Evolutionary conservation across 2,113 vertebrate species (phyloP), one percentile per base, ranked within the genome.

Genomic region (Hypomesus transpacificus): DNA sequence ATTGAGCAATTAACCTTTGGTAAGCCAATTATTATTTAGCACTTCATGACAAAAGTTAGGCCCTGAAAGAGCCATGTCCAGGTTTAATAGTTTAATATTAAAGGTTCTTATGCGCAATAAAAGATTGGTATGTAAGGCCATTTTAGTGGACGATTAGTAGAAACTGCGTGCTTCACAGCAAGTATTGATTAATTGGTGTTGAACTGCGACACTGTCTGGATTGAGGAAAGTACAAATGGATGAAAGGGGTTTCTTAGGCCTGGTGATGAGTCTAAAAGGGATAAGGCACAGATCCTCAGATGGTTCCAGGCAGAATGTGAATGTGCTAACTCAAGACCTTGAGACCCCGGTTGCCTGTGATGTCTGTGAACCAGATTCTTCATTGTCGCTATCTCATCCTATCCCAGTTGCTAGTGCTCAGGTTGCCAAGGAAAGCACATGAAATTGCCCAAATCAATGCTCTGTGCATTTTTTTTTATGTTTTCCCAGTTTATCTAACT

Each of bases 1-100:
- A 86, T 86, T 83, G 82, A 87, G 87, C 89, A 88, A 89, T 92
- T 91, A 91, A 92, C 91, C 91, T 92, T 90, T 91, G 89, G 82
- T 91, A 90, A 92, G 88, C 82, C 88, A 91, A 91, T 91, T 90
- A 89, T 86, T 88, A 88, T 90, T 90, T 87, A 89, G 87, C 85
- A 77, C 68, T 75, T 82, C 84, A 90, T 80, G 86, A 87, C 87
- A 89, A 87, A 88, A 86, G 85, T 85, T 83, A 77, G 81, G 87
- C 87, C 86, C 86, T 88, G 59, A 64, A 89, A 89, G 86, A 88
- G 75, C 82, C 75, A 76, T 88, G 89, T 84, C 79, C 75, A 78
- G 72, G 69, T 86, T 87, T 89, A 90, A 91, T 90, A 85, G 87
- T 46, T 39, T 11, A 39, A 31, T 31, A 31, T 31, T 46, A 46